A percentile compares a stretch with the other conserved stretches of the same genome.
Evolutionary conservation across 2,888 invertebrate species (phyloP).

Genomic region (Rhagium mordax): DNA sequence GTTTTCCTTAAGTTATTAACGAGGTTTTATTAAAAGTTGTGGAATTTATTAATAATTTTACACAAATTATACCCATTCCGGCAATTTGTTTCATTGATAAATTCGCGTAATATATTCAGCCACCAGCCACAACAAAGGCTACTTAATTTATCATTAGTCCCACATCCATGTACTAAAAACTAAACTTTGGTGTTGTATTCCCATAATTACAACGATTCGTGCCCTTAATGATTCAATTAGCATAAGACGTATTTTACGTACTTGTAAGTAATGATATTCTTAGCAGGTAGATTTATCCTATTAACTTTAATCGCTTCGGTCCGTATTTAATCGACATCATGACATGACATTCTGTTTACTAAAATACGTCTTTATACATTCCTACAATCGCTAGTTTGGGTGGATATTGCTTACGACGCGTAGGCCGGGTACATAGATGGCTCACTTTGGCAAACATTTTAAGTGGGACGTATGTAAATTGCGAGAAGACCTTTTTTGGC

Average conservation of each 20-base stretch:
- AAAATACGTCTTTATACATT: conserved; percentile 2
- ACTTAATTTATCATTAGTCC: background rate
- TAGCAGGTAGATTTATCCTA: background rate
- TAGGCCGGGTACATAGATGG: background rate
- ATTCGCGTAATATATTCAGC: background rate
- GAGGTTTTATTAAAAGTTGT: background rate
- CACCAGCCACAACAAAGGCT: background rate
- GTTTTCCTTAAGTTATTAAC: no score
- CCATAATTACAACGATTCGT: background rate
- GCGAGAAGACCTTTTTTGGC: background rate
- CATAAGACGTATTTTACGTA: background rate
- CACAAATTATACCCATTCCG: background rate
- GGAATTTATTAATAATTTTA: background rate
- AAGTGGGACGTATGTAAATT: background rate
- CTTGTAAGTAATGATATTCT: background rate
- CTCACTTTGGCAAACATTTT: background rate
- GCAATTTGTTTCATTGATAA: conserved; percentile 2
- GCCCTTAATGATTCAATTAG: background rate
- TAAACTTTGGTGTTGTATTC: conserved; percentile 3
- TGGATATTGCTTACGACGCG: background rate
- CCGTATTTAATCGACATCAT: background rate
- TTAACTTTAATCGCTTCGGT: background rate
- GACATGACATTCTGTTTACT: background rate
- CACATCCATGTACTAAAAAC: background rate
- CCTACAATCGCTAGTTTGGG: background rate